A percentile compares a stretch with the other conserved stretches of the same genome.
phyloP scores from a whole-genome alignment of 2,113 vertebrate genomes.

The Plecotus auritus region DNA sequence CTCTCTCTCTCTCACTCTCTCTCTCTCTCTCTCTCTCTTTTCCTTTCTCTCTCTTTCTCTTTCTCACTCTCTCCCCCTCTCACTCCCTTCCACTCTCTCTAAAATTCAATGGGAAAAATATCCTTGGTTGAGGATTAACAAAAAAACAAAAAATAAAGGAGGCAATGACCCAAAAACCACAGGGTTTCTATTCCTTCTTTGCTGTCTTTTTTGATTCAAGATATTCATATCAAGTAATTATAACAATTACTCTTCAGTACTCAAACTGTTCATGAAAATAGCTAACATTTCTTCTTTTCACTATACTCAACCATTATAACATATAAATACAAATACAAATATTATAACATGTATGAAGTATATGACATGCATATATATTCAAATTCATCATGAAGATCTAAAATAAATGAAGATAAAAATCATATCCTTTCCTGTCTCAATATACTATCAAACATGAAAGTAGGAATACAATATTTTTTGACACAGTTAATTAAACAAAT shows the following conservation, averaged over 20 bases:
- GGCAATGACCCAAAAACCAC: background rate
- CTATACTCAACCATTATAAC: background rate
- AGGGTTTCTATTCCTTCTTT: background rate
- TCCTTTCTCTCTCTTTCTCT: no score
- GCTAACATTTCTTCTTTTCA: background rate
- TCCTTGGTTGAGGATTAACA: no score
- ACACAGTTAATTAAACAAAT: background rate
- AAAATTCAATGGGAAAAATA: no score
- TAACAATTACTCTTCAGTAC: background rate
- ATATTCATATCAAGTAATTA: background rate
- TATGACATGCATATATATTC: background rate
- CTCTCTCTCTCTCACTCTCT: no score
- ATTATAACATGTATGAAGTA: background rate
- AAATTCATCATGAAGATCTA: background rate
- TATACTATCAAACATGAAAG: slow-evolving; percentile 31
- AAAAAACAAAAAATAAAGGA: background rate
- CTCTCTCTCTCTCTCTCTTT: no score
- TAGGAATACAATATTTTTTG: slow-evolving; percentile 53
- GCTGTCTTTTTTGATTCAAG: slow-evolving; percentile 2
- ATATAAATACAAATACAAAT: background rate
- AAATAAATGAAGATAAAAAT: background rate
- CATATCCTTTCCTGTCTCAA: background rate
- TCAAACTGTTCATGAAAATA: background rate
- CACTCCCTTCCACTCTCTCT: no score
- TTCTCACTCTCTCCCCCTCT: no score